Percentiles rank a stretch among this genome's conserved stretches.
Evolutionary conservation across 1,140 invertebrate species (phyloP).

Genomic region (Dryas iulia): DNA sequence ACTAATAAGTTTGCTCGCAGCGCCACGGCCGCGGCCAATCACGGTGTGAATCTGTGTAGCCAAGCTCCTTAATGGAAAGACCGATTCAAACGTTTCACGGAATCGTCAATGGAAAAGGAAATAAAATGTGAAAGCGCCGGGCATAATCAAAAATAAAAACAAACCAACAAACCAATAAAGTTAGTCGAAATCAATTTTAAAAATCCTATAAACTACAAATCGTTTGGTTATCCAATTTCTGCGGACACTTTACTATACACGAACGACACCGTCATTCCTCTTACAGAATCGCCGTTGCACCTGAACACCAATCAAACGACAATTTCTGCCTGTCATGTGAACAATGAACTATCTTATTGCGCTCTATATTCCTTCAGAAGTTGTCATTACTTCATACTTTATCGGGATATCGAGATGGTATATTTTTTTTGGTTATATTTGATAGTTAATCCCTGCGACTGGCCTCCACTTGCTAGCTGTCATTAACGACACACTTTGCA

Average conservation of each 20-base stretch:
- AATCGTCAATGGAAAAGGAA: background rate
- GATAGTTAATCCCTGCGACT: no score
- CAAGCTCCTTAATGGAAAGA: background rate
- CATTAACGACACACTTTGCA: no score
- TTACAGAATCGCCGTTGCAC: background rate
- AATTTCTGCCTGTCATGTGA: conserved; percentile 1
- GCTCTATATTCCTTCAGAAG: background rate
- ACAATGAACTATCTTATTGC: conserved; percentile 3
- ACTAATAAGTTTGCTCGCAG: background rate
- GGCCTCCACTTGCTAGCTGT: no score
- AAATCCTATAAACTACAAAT: background rate
- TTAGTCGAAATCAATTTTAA: background rate
- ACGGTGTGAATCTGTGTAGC: background rate
- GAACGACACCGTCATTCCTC: background rate
- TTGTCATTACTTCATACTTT: background rate
- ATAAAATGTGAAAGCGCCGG: background rate
- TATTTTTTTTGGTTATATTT: background rate
- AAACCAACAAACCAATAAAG: background rate
- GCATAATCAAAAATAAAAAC: background rate
- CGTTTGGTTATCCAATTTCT: background rate
- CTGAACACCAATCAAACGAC: conserved; percentile 4
- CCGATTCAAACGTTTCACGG: background rate
- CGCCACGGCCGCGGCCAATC: background rate
- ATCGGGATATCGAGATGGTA: background rate
- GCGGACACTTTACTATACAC: background rate